phyloP scores from a whole-genome alignment of 1,140 invertebrate genomes.

The Oryctes rhinoceros region DNA sequence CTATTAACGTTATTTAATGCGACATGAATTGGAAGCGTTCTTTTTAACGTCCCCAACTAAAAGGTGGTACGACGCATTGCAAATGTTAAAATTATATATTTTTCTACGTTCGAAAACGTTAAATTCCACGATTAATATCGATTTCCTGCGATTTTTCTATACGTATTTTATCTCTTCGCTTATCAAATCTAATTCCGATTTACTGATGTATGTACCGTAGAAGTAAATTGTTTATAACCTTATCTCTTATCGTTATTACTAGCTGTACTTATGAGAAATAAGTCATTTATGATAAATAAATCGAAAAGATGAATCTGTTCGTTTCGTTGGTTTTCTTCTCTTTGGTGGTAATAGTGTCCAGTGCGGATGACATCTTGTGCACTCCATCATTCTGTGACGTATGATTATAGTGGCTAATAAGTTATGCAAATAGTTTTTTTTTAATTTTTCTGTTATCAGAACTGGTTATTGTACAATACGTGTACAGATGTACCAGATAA shows the following conservation, averaged over 20 bases:
- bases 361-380: slow-evolving; percentile 11
- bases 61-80: too few relatives aligned
- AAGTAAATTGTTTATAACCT: background rate
- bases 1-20: background rate
- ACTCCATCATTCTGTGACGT: slow-evolving; percentile 36
- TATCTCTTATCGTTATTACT: background rate
- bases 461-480: background rate
- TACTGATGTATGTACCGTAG: background rate
- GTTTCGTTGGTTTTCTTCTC: background rate
- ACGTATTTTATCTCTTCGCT: background rate
- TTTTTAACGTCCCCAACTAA: too few relatives aligned
- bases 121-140: too few relatives aligned
- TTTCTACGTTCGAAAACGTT: too few relatives aligned
- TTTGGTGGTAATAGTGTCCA: background rate
- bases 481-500: slow-evolving; percentile 58
- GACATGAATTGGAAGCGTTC: too few relatives aligned
- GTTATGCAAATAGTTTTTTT: background rate
- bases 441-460: background rate
- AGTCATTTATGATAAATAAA: background rate
- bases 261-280: background rate
- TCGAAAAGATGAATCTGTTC: background rate
- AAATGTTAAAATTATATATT: too few relatives aligned
- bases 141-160: background rate
- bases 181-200: slow-evolving; percentile 3
- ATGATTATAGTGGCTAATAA: background rate